Evolutionary conservation across 2,113 vertebrate genomes (phyloP).

Genomic region (Butorides virescens): DNA sequence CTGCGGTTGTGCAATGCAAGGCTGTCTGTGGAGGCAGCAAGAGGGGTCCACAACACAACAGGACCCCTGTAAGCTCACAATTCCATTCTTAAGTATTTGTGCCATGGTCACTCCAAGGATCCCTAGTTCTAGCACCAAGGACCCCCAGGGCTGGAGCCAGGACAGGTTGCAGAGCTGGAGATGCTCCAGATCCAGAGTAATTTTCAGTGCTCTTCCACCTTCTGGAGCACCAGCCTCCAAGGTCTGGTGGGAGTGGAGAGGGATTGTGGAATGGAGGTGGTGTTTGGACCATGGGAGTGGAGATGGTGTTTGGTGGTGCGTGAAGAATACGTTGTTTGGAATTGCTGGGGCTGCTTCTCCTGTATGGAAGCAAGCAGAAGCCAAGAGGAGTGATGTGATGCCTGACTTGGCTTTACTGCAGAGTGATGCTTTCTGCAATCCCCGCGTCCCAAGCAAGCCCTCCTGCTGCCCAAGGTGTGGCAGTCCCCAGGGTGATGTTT

Average conservation of each 20-base stretch:
- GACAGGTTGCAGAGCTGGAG: neutral
- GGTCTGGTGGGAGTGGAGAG: neutral
- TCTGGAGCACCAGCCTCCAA: neutral
- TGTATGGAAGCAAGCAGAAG: neutral
- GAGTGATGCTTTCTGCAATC: neutral
- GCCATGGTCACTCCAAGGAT: fast-evolving
- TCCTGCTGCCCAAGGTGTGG: neutral
- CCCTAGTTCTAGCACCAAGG: neutral
- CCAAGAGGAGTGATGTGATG: neutral
- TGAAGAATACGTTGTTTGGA: neutral
- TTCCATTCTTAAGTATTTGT: neutral
- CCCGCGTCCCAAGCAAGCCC: neutral
- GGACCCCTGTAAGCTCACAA: neutral
- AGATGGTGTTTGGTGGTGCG: neutral
- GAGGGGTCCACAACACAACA: neutral
- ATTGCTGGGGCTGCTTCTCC: neutral
- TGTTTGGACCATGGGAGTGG: neutral
- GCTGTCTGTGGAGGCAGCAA: neutral
- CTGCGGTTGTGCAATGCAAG: neutral
- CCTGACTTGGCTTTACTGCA: neutral
- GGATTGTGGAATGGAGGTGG: neutral
- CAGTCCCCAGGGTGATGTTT: neutral
- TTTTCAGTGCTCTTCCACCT: neutral
- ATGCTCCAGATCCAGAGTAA: neutral
- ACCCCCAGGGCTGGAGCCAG: neutral